Base-by-base conservation (phyloP, 2,797 vertebrate genomes). In the Poeciliopsis turneri region DNA sequence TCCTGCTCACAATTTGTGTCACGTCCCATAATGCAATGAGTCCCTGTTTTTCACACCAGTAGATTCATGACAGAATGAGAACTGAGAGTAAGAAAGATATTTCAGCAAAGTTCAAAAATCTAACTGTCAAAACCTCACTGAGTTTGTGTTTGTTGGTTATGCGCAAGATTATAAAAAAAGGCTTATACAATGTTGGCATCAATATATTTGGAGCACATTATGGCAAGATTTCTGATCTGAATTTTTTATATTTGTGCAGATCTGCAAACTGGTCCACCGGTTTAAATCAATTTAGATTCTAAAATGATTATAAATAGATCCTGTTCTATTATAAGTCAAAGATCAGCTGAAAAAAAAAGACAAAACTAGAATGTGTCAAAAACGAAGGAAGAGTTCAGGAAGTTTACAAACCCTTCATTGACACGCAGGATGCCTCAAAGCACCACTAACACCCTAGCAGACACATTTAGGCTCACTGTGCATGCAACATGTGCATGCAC, bases 1-100 rank as follows among this genome's bases (percentile, higher is more conserved):
- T 97, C 97, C 96, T 96, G 95, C 86, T 90, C 88, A 77, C 92
- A 91, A 78, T 88, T 88, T 90, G 80, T 91, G 87, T 91, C 91
- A 85, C 25, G 71, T 86, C 91, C 81, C 81, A 91, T 78, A 80
- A 81, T 83, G 86, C 84, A 86, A 86, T 30, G 76, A 89, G 84
- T 88, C 78, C 87, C 87, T 88, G 86, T 92, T 92, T 93, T 94
- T 89, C 86, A 89, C 79, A 76, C 55, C 16, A 84, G 43, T 30
- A 77, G 39, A n/a, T 73, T 82, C 43, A 68, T 78, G 6, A 20
- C 23, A 83, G 16, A 82, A 47, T 33, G 4, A 83, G 66, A 88
- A 76, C 1, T 78, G 23, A 86, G 53, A 81, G 16, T 25, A 72
- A 72, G 71, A 73, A 69, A 83, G 49, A 84, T 33, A 47, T 75